Conservation (phyloP, 2,888 invertebrate species). For the Odontocolon sp. region DNA sequence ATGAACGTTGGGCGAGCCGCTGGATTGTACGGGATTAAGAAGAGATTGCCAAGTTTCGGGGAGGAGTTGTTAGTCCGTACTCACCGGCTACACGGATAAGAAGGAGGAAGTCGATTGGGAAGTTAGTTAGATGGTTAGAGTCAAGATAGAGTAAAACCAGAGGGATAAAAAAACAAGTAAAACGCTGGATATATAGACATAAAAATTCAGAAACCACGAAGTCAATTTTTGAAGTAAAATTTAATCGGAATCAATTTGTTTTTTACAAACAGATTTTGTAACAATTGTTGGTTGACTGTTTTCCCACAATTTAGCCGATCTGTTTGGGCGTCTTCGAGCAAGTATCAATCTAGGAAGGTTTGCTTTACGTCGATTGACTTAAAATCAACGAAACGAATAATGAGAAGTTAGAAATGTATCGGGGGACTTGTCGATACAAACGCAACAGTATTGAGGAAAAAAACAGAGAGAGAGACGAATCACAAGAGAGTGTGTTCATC, state of each 20-base stretch:
- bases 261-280: background rate
- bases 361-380: background rate
- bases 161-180: too few relatives aligned
- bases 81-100: slow-evolving; percentile 23
- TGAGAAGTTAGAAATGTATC: background rate
- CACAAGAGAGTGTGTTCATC: slow-evolving; percentile 22
- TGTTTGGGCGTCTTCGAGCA: background rate
- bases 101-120: slow-evolving; percentile 31
- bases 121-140: slow-evolving; percentile 5
- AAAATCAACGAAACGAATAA: background rate
- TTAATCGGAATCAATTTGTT: background rate
- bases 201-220: too few relatives aligned
- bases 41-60: slow-evolving; percentile 50
- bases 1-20: slow-evolving; percentile 3
- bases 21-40: slow-evolving; percentile 43
- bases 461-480: background rate
- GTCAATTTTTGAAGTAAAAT: background rate
- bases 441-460: background rate
- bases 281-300: background rate
- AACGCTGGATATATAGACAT: too few relatives aligned
- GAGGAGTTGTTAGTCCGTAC: slow-evolving; percentile 41
- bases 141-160: too few relatives aligned
- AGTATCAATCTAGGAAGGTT: background rate
- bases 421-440: slow-evolving; percentile 9
- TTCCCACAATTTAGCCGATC: too few relatives aligned